phyloP scores from a whole-genome alignment of 35 echinoderm and acorn worm species.

The Hemicentrotus pulcherrimus region DNA sequence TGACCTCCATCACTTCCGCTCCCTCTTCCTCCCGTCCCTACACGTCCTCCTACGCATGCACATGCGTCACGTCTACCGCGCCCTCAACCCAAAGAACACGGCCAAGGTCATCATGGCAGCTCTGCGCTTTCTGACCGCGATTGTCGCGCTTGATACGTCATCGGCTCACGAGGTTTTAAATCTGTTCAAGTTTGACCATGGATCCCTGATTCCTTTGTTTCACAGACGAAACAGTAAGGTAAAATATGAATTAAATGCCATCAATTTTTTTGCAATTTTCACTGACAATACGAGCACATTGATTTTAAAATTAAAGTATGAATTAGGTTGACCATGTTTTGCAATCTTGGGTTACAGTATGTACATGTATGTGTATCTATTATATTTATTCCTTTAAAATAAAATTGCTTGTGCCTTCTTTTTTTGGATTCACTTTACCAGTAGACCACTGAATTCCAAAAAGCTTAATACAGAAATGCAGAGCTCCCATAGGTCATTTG shows the following conservation, averaged over 20 bases:
- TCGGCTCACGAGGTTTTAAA: slow-evolving; percentile 50
- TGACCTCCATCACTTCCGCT: slow-evolving; percentile 39
- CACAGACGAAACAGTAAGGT: slow-evolving; percentile 51
- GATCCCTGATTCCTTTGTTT: not conserved
- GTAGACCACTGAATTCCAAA: no score
- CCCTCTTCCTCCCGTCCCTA: not conserved
- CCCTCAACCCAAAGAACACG: slow-evolving; percentile 27
- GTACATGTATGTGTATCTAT: no score
- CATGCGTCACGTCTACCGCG: slow-evolving; percentile 49
- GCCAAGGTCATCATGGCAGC: slow-evolving; percentile 53
- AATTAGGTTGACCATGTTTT: no score
- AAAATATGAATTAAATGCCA: not conserved
- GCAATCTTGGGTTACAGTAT: no score
- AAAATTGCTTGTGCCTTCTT: no score
- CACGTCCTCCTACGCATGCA: slow-evolving; percentile 36
- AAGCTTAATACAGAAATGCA: no score
- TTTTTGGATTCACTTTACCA: no score
- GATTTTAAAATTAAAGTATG: no score
- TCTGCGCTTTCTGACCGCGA: slow-evolving; percentile 8
- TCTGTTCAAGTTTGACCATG: slow-evolving; percentile 48
- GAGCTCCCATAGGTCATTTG: no score
- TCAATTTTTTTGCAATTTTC: not conserved
- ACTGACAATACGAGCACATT: no score
- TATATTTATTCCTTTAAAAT: no score
- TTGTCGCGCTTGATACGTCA: slow-evolving; percentile 17